Percentiles rank a stretch among this genome's conserved stretches.
These are phyloP conservation scores for Sipha flava DNA, from an alignment of 1,140 invertebrate species.

Conservation along the genomic window DNA sequence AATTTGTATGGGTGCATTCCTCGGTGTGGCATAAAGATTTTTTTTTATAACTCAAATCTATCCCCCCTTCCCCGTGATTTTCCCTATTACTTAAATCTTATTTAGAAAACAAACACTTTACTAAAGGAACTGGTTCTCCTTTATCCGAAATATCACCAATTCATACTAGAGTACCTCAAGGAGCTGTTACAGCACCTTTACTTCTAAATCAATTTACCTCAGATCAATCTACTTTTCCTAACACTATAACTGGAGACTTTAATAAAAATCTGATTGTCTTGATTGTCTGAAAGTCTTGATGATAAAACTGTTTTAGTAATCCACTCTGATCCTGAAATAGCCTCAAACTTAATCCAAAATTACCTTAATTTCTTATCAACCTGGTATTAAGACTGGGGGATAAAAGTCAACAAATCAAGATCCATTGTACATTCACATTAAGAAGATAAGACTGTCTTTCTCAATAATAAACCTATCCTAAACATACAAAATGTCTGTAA, in stretches of 20 bases:
- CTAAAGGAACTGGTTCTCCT: not conserved
- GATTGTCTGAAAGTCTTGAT: too few relatives aligned
- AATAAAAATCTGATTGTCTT: too few relatives aligned
- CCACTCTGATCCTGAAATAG: not conserved
- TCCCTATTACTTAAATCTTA: constrained; percentile 13
- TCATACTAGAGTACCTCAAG: constrained; percentile 9
- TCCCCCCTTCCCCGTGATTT: not conserved
- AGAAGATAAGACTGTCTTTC: not conserved
- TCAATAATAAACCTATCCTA: not conserved
- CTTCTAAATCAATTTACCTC: not conserved
- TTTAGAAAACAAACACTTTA: too few relatives aligned
- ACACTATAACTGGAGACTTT: not conserved
- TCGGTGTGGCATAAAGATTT: too few relatives aligned
- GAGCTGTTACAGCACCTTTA: not conserved
- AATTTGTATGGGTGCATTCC: too few relatives aligned
- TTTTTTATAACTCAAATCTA: too few relatives aligned
- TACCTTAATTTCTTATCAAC: not conserved
- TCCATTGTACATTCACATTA: not conserved
- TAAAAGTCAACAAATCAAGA: not conserved
- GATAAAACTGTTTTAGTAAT: not conserved
- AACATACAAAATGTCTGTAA: not conserved
- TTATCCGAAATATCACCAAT: not conserved
- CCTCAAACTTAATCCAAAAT: not conserved
- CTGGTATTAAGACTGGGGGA: not conserved
- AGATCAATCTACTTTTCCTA: not conserved